Conservation (phyloP, 2,888 invertebrate species). For the Erpobdella octoculata region DNA sequence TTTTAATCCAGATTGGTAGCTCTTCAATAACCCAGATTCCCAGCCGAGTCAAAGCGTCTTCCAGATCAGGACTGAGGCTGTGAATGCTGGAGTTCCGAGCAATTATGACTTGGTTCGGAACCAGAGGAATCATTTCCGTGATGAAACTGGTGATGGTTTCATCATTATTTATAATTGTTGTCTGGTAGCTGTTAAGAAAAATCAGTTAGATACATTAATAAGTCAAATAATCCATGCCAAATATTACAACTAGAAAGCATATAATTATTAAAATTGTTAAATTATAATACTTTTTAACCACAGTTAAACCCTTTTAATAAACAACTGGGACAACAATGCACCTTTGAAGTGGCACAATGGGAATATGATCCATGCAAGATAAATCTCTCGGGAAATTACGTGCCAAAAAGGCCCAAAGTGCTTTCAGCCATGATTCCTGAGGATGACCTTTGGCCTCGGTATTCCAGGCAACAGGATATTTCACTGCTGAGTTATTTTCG, state of each 20-base stretch:
- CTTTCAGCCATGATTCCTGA: slow-evolving; percentile 35
- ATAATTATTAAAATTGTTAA: not conserved
- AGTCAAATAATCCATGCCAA: not conserved
- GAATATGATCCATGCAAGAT: slow-evolving; percentile 34
- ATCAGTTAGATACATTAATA: not conserved
- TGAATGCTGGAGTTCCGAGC: slow-evolving; percentile 32
- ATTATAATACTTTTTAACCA: not conserved
- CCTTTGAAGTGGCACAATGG: slow-evolving; percentile 34
- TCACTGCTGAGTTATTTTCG: not conserved
- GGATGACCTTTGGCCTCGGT: slow-evolving; percentile 35
- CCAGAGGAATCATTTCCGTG: slow-evolving; percentile 33
- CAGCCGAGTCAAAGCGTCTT: slow-evolving; percentile 31
- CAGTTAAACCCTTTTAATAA: slow-evolving; percentile 21
- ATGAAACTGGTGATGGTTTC: not conserved
- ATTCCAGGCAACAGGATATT: slow-evolving; percentile 33
- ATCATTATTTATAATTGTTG: not conserved
- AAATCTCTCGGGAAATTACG: slow-evolving; percentile 33
- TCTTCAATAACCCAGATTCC: slow-evolving; percentile 36
- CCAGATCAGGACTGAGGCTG: slow-evolving; percentile 29
- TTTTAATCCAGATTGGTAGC: slow-evolving; percentile 35
- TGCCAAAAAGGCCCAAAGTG: slow-evolving; percentile 36
- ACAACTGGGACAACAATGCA: slow-evolving; percentile 36
- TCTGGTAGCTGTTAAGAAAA: slow-evolving; percentile 5
- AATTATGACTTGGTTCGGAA: slow-evolving; percentile 29
- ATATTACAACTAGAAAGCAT: not conserved